Evolutionary conservation across 2,888 invertebrate species (phyloP).

Genomic region (Synergus japonicus): DNA sequence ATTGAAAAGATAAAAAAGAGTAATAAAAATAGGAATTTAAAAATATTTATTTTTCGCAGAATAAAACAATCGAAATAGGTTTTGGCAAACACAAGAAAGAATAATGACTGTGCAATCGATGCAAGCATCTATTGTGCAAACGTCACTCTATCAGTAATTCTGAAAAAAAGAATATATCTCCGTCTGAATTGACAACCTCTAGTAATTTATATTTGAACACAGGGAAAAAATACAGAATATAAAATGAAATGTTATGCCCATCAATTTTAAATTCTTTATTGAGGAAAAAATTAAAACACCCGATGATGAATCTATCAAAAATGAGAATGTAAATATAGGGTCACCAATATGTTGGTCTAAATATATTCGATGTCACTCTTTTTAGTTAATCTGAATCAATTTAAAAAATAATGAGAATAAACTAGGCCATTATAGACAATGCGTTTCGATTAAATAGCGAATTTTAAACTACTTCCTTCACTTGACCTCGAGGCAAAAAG

Average conservation of each 20-base stretch:
- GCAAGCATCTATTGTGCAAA: no score
- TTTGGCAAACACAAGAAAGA: no score
- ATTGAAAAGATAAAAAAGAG: background rate
- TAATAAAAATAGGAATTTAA: background rate
- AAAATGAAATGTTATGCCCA: background rate
- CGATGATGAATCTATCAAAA: background rate
- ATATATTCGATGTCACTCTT: no score
- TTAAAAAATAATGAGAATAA: background rate
- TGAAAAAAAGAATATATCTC: no score
- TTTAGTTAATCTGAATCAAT: no score
- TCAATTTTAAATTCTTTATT: background rate
- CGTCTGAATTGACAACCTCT: no score
- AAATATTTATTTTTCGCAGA: background rate
- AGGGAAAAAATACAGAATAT: background rate
- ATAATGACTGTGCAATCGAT: background rate
- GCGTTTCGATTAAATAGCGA: background rate
- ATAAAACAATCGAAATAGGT: no score
- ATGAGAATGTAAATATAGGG: background rate
- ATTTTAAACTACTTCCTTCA: no score
- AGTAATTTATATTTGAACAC: background rate
- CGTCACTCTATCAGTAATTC: no score
- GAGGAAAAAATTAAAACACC: background rate
- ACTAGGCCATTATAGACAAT: background rate
- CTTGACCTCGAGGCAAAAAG: background rate
- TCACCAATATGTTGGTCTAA: no score